Conservation (phyloP, 2,797 vertebrate species). For the Danio albolineatus region DNA sequence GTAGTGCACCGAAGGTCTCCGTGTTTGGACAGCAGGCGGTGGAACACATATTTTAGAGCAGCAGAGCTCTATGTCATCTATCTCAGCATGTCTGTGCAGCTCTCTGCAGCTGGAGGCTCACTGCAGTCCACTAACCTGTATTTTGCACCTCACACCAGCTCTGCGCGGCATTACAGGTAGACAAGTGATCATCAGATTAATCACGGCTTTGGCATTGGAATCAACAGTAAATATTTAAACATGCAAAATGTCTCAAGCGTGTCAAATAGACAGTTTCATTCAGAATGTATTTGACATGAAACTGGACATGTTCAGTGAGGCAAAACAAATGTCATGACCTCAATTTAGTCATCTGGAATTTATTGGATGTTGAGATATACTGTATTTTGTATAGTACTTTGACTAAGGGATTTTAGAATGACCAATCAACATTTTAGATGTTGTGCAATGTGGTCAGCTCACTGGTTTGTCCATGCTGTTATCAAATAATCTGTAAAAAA, state of each 20-base stretch:
- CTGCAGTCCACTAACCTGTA: constrained; percentile 49
- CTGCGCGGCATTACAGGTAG: background rate
- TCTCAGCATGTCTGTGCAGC: constrained; percentile 39
- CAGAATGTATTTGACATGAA: background rate
- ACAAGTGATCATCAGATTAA: background rate
- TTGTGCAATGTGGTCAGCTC: no score
- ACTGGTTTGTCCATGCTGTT: no score
- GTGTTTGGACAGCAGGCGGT: constrained; percentile 21
- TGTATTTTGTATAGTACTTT: background rate
- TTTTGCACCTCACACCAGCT: constrained; percentile 39
- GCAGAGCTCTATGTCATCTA: constrained; percentile 10
- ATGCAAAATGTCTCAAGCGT: background rate
- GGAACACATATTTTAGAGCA: constrained; percentile 24
- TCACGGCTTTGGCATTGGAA: background rate
- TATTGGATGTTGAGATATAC: background rate
- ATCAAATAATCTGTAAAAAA: no score
- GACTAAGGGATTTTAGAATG: no score
- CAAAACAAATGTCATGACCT: background rate
- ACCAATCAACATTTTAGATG: no score
- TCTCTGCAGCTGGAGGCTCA: constrained; percentile 53
- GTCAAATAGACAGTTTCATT: background rate
- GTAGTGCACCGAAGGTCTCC: constrained; percentile 2
- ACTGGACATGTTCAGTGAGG: background rate
- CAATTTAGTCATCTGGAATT: background rate
- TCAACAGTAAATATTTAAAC: constrained; percentile 27